These are phyloP conservation scores for Oophaga sylvatica DNA, from an alignment of 2,797 vertebrate species.

Conservation along the genomic window DNA sequence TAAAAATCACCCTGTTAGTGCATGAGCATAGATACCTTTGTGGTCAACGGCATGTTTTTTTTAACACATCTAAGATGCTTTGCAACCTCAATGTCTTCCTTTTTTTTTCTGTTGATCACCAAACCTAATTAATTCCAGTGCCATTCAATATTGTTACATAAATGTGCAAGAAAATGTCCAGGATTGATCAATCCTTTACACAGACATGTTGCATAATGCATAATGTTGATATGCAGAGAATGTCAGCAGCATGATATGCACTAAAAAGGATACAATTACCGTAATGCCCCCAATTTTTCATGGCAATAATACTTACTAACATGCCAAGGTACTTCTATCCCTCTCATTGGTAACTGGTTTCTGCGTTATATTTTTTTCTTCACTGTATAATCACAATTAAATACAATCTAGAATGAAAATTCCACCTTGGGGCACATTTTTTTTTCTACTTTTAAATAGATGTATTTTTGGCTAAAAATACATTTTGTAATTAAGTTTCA, in stretches of 20 bases:
- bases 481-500: no score
- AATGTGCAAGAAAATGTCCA: neutral
- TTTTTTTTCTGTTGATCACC: no score
- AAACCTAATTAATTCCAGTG: no score
- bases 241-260: neutral
- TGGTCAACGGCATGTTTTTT: no score
- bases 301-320: neutral
- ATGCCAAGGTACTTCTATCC: neutral
- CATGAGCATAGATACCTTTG: no score
- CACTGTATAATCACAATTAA: neutral
- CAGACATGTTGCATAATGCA: neutral
- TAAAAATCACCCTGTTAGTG: no score
- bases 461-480: no score
- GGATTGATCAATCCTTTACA: neutral
- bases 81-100: no score
- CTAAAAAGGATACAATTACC: neutral
- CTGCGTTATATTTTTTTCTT: neutral
- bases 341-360: neutral
- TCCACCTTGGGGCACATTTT: no score
- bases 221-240: neutral
- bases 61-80: no score
- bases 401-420: slow-evolving; percentile 1
- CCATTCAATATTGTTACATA: no score
- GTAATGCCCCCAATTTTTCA: neutral
- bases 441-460: no score